A percentile compares a stretch with the other conserved stretches of the same genome.
Conservation (phyloP, 2,113 vertebrate genomes). For the Oreochromis tanganicae region DNA sequence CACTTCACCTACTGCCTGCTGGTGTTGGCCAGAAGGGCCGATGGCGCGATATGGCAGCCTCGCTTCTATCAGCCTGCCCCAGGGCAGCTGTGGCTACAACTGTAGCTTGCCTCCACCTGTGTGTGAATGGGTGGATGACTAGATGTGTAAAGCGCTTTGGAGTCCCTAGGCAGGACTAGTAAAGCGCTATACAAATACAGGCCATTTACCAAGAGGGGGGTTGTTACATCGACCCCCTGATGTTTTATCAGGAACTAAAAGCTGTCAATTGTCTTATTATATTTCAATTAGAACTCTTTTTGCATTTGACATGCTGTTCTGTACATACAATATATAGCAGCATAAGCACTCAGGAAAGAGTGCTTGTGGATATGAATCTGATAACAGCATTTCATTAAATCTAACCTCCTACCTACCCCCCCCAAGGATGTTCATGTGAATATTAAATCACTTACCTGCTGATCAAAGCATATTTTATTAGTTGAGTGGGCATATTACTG, state of each 20-base stretch:
- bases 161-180: no score
- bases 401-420: not conserved
- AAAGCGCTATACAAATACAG: no score
- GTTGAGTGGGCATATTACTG: not conserved
- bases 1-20: no score
- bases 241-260: not conserved
- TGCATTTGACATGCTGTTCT: not conserved
- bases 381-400: not conserved
- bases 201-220: not conserved
- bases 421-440: not conserved
- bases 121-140: no score
- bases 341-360: not conserved
- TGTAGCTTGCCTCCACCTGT: no score
- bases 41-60: no score
- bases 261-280: not conserved
- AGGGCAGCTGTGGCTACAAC: no score
- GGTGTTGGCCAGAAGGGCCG: no score
- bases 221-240: not conserved
- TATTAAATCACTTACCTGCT: not conserved
- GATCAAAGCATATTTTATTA: not conserved
- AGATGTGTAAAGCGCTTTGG: no score
- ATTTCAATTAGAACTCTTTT: accelerated
- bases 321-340: no score
- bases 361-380: not conserved
- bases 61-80: no score